Conservation (phyloP, 2,888 invertebrate genomes). For the Synergus itoensis region DNA sequence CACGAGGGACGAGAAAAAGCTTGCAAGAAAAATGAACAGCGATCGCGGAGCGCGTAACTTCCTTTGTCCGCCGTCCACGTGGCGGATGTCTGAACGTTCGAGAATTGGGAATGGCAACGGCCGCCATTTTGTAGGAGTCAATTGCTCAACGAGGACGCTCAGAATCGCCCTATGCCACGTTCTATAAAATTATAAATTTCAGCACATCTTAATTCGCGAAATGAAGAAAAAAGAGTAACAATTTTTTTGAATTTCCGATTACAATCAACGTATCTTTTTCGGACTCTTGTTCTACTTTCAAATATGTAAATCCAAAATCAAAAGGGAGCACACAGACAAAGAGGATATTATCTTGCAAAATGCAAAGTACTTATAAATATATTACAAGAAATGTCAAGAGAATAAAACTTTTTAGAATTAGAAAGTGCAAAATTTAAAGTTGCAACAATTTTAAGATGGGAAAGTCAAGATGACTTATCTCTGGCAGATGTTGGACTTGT, state of each 20-base stretch:
- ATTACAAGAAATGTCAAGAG: background rate
- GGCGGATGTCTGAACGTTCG: constrained; percentile 71
- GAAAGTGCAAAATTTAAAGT: background rate
- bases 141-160: constrained; percentile 55
- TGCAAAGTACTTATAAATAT: too few relatives aligned
- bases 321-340: background rate
- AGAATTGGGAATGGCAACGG: constrained; percentile 65
- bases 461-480: background rate
- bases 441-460: background rate
- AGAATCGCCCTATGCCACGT: constrained; percentile 59
- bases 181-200: constrained; percentile 44
- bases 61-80: constrained; percentile 68
- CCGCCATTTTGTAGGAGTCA: constrained; percentile 74
- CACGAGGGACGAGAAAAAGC: background rate
- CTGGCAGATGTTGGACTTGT: background rate
- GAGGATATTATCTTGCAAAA: background rate
- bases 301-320: background rate
- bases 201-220: background rate
- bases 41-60: constrained; percentile 18
- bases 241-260: background rate
- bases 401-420: background rate
- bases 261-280: too few relatives aligned
- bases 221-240: background rate
- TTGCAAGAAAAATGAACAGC: background rate
- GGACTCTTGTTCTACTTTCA: background rate